Conservation (phyloP, 2,113 vertebrate genomes). For the Ranitomeya imitator region DNA sequence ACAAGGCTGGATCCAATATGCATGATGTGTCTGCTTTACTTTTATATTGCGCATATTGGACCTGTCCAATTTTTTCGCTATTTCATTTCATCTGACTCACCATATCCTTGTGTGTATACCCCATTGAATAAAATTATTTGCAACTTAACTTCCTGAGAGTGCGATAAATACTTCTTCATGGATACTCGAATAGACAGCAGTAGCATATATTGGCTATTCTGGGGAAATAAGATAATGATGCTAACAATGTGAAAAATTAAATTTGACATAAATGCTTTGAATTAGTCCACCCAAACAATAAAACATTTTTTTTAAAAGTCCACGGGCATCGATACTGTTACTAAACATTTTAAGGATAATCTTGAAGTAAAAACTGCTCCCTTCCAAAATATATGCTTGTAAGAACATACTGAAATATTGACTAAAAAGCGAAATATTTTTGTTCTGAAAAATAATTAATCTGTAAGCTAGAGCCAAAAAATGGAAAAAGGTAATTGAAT, state of each 20-base stretch:
- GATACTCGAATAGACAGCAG: too few relatives aligned
- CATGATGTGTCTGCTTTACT: too few relatives aligned
- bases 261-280: not conserved
- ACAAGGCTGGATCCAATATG: too few relatives aligned
- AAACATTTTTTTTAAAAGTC: not conserved
- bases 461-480: conserved; percentile 12
- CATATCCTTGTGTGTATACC: too few relatives aligned
- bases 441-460: conserved; percentile 22
- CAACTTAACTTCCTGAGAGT: too few relatives aligned
- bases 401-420: not conserved
- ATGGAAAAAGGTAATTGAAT: conserved; percentile 23
- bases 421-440: conserved; percentile 18
- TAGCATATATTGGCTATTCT: too few relatives aligned
- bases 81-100: too few relatives aligned
- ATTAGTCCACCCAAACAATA: not conserved
- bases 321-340: not conserved
- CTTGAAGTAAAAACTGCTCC: not conserved
- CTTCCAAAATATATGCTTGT: not conserved
- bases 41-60: too few relatives aligned
- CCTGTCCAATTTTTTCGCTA: too few relatives aligned
- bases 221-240: too few relatives aligned
- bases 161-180: too few relatives aligned
- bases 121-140: too few relatives aligned
- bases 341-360: not conserved
- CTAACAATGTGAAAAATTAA: not conserved